Conservation (phyloP, 1,140 invertebrate genomes). For the Trichonephila clavipes region DNA sequence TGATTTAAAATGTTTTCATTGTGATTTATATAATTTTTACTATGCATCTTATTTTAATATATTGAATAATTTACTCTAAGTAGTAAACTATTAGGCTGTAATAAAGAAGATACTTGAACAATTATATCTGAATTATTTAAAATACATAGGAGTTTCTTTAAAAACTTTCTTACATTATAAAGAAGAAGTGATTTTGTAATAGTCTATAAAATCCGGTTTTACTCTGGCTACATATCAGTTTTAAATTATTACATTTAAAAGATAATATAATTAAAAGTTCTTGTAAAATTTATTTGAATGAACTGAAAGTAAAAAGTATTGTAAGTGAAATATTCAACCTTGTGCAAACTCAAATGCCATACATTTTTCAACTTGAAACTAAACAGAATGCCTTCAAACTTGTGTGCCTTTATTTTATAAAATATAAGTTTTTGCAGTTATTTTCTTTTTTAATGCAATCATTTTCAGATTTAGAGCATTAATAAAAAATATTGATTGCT, state of each 20-base stretch:
- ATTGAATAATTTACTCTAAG: too few relatives aligned
- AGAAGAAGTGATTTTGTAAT: neutral
- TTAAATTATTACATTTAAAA: neutral
- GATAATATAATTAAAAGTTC: neutral
- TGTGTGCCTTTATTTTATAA: constrained; percentile 26
- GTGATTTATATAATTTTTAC: too few relatives aligned
- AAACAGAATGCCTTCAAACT: constrained; percentile 29
- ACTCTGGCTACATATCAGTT: neutral
- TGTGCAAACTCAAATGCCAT: constrained; percentile 22
- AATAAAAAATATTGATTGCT: neutral
- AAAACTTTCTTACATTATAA: neutral
- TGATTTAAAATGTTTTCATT: too few relatives aligned
- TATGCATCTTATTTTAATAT: too few relatives aligned
- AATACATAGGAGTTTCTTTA: too few relatives aligned
- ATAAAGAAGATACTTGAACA: too few relatives aligned
- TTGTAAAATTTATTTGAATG: neutral
- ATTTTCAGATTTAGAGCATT: too few relatives aligned
- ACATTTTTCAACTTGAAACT: neutral
- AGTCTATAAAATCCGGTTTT: neutral
- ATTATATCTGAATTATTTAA: too few relatives aligned
- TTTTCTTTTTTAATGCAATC: neutral
- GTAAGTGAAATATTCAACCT: neutral
- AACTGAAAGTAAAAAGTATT: neutral
- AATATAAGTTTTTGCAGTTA: neutral
- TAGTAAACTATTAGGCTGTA: too few relatives aligned